phyloP scores from a whole-genome alignment of 1,140 invertebrate genomes.

The Cydia pomonella region DNA sequence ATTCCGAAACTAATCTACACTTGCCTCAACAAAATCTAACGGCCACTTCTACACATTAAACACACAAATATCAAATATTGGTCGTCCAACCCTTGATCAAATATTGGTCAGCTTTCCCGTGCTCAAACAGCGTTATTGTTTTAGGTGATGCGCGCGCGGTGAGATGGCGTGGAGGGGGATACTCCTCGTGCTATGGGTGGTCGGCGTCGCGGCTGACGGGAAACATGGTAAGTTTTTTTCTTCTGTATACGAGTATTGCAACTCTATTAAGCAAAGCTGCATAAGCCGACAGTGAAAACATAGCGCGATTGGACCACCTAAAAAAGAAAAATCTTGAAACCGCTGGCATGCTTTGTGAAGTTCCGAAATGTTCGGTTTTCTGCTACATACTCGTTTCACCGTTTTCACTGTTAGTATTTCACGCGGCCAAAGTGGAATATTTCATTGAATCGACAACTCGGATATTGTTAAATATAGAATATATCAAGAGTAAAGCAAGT shows the following conservation, averaged over 20 bases:
- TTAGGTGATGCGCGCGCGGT: slow-evolving; percentile 72
- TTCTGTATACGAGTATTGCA: not conserved
- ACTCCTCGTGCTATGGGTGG: slow-evolving; percentile 75
- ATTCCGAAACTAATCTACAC: slow-evolving; percentile 2
- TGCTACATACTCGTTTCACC: slow-evolving; percentile 15
- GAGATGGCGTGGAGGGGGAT: slow-evolving; percentile 68
- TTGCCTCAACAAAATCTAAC: slow-evolving; percentile 13
- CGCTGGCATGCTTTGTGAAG: slow-evolving; percentile 14
- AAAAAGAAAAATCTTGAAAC: slow-evolving; percentile 32
- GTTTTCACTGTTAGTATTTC: not conserved
- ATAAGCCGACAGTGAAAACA: not conserved
- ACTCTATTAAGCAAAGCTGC: slow-evolving; percentile 14
- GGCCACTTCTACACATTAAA: slow-evolving; percentile 21
- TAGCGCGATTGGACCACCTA: slow-evolving; percentile 26
- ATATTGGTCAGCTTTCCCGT: slow-evolving; percentile 64
- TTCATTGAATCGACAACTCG: no score
- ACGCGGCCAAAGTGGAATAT: slow-evolving; percentile 22
- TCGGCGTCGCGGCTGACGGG: slow-evolving; percentile 60
- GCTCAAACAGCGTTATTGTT: slow-evolving; percentile 72
- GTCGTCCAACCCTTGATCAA: slow-evolving; percentile 42
- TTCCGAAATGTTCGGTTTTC: not conserved
- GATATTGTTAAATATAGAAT: not conserved
- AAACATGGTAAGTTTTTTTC: slow-evolving; percentile 65
- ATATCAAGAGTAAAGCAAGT: no score
- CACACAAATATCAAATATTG: slow-evolving; percentile 34